Evolutionary conservation across 2,797 vertebrate species (phyloP).

Genomic region (Dallia pectoralis): DNA sequence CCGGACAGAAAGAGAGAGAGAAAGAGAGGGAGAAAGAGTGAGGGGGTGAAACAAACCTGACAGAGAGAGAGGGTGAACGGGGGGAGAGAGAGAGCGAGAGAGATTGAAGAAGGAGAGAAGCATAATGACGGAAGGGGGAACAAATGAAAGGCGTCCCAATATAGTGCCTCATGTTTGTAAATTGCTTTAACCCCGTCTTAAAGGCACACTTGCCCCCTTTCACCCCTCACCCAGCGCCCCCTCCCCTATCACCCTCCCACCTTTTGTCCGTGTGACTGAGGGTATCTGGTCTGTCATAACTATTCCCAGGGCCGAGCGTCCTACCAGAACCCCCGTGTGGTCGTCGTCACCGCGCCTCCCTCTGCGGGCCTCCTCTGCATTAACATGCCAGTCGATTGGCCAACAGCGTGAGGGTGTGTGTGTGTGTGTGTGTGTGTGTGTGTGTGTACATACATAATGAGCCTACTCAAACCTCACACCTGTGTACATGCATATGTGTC

Average conservation of each 20-base stretch:
- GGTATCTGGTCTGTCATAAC: slow-evolving; percentile 67
- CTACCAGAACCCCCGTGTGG: too few species aligned
- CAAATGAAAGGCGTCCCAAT: slow-evolving; percentile 64
- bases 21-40: slow-evolving; percentile 43
- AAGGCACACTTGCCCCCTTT: slow-evolving; percentile 78
- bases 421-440: slow-evolving; percentile 4
- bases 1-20: slow-evolving; percentile 3
- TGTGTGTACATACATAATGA: background rate
- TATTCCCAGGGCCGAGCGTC: slow-evolving; percentile 70
- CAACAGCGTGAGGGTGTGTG: background rate
- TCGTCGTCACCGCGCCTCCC: too few species aligned
- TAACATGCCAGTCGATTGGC: too few species aligned
- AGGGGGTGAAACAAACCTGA: too few species aligned
- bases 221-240: slow-evolving; percentile 72
- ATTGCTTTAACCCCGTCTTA: slow-evolving; percentile 80
- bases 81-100: slow-evolving; percentile 37
- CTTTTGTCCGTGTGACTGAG: slow-evolving; percentile 4
- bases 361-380: background rate
- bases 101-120: slow-evolving; percentile 36
- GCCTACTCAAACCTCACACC: background rate
- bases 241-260: slow-evolving; percentile 44
- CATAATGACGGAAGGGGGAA: slow-evolving; percentile 31
- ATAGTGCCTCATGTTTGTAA: slow-evolving; percentile 72
- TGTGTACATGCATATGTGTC: background rate
- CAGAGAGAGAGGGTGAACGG: too few species aligned